A percentile compares a stretch with the other conserved stretches of the same genome.
Evolutionary conservation across 2,797 vertebrate species (phyloP).

Genomic region (Octomys mimax): DNA sequence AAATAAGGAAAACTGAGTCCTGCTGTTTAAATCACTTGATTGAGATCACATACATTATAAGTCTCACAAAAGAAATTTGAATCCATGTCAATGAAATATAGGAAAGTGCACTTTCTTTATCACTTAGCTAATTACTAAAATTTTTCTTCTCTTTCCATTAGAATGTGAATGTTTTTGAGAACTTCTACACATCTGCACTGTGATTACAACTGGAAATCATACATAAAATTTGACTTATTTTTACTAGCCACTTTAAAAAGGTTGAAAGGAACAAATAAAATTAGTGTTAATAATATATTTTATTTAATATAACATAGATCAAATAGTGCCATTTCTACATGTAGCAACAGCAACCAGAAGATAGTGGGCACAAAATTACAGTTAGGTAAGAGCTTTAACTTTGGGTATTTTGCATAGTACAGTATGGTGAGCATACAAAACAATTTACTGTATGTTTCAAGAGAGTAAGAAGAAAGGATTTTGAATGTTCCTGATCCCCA

Average conservation of each 20-base stretch:
- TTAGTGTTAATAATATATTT: constrained; percentile 23
- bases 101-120: not conserved
- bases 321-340: constrained; percentile 23
- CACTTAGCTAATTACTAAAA: not conserved
- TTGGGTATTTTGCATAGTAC: not conserved
- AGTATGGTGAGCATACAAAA: not conserved
- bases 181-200: not conserved
- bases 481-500: not conserved
- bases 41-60: not conserved
- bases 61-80: constrained; percentile 14
- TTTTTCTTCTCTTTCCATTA: not conserved
- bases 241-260: not conserved
- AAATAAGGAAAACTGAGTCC: not conserved
- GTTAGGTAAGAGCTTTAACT: not conserved
- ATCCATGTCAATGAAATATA: not conserved
- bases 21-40: constrained; percentile 3
- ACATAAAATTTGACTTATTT: not conserved
- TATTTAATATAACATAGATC: not conserved
- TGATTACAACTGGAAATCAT: not conserved
- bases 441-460: not conserved
- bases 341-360: not conserved
- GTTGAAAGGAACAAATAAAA: not conserved
- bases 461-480: not conserved
- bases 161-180: constrained; percentile 5
- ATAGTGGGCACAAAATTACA: not conserved